phyloP scores from a whole-genome alignment of 2,113 vertebrate genomes.

The Platichthys stellatus region DNA sequence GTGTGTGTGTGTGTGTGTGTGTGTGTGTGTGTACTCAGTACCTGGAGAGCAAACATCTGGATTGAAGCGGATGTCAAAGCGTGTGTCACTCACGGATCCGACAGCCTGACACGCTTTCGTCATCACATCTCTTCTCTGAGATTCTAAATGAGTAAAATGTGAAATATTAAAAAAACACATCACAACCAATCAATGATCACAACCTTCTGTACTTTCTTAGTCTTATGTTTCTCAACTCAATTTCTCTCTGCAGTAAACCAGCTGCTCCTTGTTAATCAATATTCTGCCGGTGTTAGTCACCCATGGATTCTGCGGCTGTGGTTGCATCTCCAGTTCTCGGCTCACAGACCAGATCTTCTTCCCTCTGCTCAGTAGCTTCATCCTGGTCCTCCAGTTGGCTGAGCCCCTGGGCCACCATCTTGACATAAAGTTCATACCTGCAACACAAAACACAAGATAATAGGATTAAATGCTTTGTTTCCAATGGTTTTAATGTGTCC shows the following conservation, averaged over 20 bases:
- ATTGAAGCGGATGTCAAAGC: conserved; percentile 94
- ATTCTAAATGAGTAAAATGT: conserved; percentile 47
- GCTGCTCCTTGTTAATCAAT: neutral
- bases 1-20: neutral
- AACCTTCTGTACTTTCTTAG: too few relatives aligned
- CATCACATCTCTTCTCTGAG: conserved; percentile 85
- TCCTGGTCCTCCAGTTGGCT: conserved; percentile 83
- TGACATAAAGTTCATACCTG: conserved; percentile 63
- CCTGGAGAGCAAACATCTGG: conserved; percentile 94
- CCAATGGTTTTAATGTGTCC: neutral
- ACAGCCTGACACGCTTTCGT: conserved; percentile 87
- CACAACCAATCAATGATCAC: neutral
- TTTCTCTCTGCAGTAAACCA: neutral
- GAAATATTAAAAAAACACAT: conserved; percentile 4
- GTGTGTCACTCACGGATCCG: conserved; percentile 85
- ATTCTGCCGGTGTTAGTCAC: conserved; percentile 23
- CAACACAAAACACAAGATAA: conserved; percentile 7
- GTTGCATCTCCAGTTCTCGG: neutral
- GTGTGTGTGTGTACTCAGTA: conserved; percentile 45
- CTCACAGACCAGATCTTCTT: conserved; percentile 25
- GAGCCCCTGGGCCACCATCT: conserved; percentile 86
- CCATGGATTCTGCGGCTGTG: conserved; percentile 9
- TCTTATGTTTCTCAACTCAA: too few relatives aligned
- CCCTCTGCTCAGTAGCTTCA: conserved; percentile 3
- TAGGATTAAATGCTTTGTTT: neutral